Evolutionary conservation across 2,113 vertebrate genomes (phyloP), one percentile per base, ranked within the genome.

Genomic region (Notothenia coriiceps): DNA sequence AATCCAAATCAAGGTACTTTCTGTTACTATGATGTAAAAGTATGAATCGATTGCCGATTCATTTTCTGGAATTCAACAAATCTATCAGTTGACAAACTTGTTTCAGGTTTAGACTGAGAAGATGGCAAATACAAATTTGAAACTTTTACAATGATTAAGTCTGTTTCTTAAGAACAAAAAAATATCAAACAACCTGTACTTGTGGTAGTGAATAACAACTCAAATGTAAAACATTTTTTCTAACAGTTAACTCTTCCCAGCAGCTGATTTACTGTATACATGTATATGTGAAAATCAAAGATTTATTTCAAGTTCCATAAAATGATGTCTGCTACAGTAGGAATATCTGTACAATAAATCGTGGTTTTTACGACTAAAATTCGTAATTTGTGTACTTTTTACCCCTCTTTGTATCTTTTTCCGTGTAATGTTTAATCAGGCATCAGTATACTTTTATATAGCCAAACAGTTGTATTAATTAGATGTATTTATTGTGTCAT

Each of bases 401-500:
- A 18, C 11, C 7, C 4, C 3, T 33, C 22, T 67, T 44, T 52
- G 20, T 13, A 46, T 46, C 47, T 76, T 35, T 18, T 0, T 56
- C 1, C 6, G 33, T 57, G 11, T 62, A 47, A 63, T 22, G 11
- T 67, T 66, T 63, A 46, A 63, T 72, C 1, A 47, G 51, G 40
- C 2, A 44, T 14, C 2, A n/a, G 70, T 14, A 10, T 20, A 50
- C n/a, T 51, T 75, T 63, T n/a, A 62, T 57, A 56, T 13, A 59
- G 25, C 52, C 14, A 61, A 33, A 57, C 64, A 62, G 49, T 62
- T 44, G 40, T 25, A 64, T 62, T 49, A 0, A 70, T 66, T 66
- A 59, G 0, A 22, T 79, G 61, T 20, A 80, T 71, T 61, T 52
- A 44, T 80, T 70, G 13, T 79, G 54, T 50, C 14, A 52, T 76